Conservation (phyloP, 1,140 invertebrate genomes). For the Campodea augens region DNA sequence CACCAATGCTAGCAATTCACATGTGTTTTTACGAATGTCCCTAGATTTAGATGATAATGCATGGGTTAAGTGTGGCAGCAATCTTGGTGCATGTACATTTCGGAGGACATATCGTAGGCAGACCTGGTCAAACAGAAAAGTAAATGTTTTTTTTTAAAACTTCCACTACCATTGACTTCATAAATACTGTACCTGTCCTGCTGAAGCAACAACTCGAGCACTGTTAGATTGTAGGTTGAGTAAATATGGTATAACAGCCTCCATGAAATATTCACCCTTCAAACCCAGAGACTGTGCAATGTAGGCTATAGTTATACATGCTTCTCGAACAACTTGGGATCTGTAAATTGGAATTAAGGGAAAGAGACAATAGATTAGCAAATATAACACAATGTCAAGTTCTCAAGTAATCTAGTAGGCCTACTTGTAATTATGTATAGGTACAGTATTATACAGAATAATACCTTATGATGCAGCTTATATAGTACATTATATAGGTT, state of each 20-base stretch:
- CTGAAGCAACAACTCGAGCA: slow-evolving; percentile 87
- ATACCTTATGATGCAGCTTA: too few relatives aligned
- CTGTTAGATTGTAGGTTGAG: slow-evolving; percentile 89
- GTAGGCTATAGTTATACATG: slow-evolving; percentile 83
- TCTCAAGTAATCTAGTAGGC: too few relatives aligned
- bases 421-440: too few relatives aligned
- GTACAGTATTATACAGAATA: too few relatives aligned
- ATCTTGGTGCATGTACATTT: slow-evolving; percentile 60
- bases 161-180: too few relatives aligned
- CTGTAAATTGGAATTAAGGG: too few relatives aligned
- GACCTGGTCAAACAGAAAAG: too few relatives aligned
- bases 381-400: too few relatives aligned
- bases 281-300: slow-evolving; percentile 58
- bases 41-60: slow-evolving; percentile 65
- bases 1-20: slow-evolving; percentile 68
- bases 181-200: slow-evolving; percentile 64
- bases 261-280: slow-evolving; percentile 68
- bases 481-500: too few relatives aligned
- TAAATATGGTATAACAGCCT: slow-evolving; percentile 56
- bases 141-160: too few relatives aligned
- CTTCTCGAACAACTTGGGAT: slow-evolving; percentile 76
- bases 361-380: too few relatives aligned
- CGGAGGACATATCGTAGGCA: too few relatives aligned
- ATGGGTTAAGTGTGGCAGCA: slow-evolving; percentile 74
- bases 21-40: slow-evolving; percentile 63